Conservation (phyloP, 2,888 invertebrate genomes). For the Matsumyia berberina region DNA sequence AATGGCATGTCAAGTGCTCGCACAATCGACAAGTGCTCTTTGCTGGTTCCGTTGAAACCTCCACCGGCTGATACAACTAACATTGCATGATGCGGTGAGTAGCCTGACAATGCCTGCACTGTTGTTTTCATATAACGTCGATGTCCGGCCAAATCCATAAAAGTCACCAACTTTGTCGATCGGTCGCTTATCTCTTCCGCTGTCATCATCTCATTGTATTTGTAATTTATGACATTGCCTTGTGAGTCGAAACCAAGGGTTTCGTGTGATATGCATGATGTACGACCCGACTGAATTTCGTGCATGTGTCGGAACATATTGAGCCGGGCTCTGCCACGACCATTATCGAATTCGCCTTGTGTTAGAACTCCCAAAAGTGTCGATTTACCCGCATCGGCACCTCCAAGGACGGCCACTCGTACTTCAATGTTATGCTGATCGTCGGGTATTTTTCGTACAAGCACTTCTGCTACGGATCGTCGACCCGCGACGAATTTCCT, state of each 20-base stretch:
- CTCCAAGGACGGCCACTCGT: slow-evolving; percentile 96
- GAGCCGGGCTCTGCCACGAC: slow-evolving; percentile 95
- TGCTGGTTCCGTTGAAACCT: slow-evolving; percentile 92
- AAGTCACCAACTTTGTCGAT: slow-evolving; percentile 96
- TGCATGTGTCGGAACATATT: slow-evolving; percentile 98
- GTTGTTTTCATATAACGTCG: slow-evolving; percentile 98
- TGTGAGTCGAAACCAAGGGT: slow-evolving; percentile 96
- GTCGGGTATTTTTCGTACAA: slow-evolving; percentile 94
- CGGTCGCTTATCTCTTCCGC: slow-evolving; percentile 97
- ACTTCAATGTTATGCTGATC: slow-evolving; percentile 95
- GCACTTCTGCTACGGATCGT: slow-evolving; percentile 92
- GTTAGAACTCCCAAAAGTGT: slow-evolving; percentile 97
- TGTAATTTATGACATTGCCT: slow-evolving; percentile 94
- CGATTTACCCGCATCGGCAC: slow-evolving; percentile 98
- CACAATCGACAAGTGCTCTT: slow-evolving; percentile 95
- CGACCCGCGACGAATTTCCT: slow-evolving; percentile 86
- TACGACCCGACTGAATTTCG: slow-evolving; percentile 96
- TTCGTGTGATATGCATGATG: slow-evolving; percentile 97
- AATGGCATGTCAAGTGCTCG: slow-evolving; percentile 93
- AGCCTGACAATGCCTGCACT: slow-evolving; percentile 96
- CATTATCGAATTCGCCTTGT: slow-evolving; percentile 98
- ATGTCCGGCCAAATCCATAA: slow-evolving; percentile 98
- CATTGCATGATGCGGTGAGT: slow-evolving; percentile 96
- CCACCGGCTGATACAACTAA: slow-evolving; percentile 92
- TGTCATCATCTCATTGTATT: slow-evolving; percentile 94